Evolutionary conservation across 2,797 vertebrate genomes (phyloP), one percentile per base, ranked within the genome.

Genomic region (Anas bahamensis): DNA sequence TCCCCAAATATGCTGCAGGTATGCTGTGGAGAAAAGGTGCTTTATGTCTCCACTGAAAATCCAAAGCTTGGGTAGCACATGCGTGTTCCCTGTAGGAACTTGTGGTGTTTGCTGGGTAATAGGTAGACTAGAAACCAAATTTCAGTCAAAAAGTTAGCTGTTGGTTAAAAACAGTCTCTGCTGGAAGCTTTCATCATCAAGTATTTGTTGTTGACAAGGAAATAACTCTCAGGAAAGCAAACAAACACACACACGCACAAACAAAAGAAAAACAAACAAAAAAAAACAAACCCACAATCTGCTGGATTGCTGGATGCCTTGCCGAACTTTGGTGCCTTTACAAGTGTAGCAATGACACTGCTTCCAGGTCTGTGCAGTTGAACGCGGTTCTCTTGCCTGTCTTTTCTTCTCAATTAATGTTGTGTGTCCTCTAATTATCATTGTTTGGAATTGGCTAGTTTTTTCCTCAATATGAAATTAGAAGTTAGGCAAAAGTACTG

Each of bases 381-480:
- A 85, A 18, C 3, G 17, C 6, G 7, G 13, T 7, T 5, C 0
- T 81, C 56, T 37, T 65, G 6, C 21, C 1, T 1, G 3, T 61
- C 21, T 74, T 59, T 44, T 41, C 3, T 85, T 70, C 79, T 10
- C 4, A 4, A 6, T 60, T 52, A 24, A 17, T 39, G 22, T 10
- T 56, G 11, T 23, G 3, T 53, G 1, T 66, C 16, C 37, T 64
- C 76, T 53, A 85, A 83, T 68, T 37, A 53, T 23, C 23, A 13
- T 8, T 44, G 10, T 17, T 28, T 80, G 35, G 21, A 52, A 48
- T 19, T 63, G 33, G 5, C 5, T 35, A 68, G 7, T 6, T n/a
- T 56, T 53, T 73, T 69, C 21, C 31, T 72, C 3, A 72, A 21
- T 59, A 28, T 12, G 17, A 42, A 68, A 73, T 59, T 28, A 64